Conservation (phyloP, 2,888 invertebrate species). For the Pterostichus madidus region DNA sequence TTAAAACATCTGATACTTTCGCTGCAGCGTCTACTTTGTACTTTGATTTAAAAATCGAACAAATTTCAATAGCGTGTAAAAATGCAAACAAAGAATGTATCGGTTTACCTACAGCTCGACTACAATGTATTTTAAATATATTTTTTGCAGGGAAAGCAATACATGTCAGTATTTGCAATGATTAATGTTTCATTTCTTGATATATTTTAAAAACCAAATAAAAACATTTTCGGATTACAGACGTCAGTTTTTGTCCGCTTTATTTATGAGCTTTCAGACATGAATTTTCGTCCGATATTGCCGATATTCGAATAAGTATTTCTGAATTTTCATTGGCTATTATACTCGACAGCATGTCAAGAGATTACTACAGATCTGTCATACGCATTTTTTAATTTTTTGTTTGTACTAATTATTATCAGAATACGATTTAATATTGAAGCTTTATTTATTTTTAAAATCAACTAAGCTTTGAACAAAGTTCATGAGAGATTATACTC, state of each 20-base stretch:
- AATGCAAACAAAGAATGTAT: slow-evolving; percentile 8
- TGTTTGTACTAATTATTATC: not conserved
- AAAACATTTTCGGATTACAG: slow-evolving; percentile 38
- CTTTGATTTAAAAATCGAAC: slow-evolving; percentile 26
- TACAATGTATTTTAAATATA: slow-evolving; percentile 23
- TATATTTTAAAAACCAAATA: slow-evolving; percentile 45
- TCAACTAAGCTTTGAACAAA: too few relatives aligned
- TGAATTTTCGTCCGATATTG: slow-evolving; percentile 35
- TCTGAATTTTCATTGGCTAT: slow-evolving; percentile 54
- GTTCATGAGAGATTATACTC: too few relatives aligned
- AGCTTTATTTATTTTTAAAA: too few relatives aligned
- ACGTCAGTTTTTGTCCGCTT: slow-evolving; percentile 33
- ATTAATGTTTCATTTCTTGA: slow-evolving; percentile 38
- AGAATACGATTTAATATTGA: not conserved
- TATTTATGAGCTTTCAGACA: slow-evolving; percentile 53
- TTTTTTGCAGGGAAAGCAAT: slow-evolving; percentile 25
- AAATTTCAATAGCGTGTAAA: slow-evolving; percentile 20
- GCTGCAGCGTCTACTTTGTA: not conserved
- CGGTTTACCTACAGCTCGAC: slow-evolving; percentile 6
- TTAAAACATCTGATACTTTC: too few relatives aligned
- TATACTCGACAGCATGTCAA: slow-evolving; percentile 46
- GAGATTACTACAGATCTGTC: slow-evolving; percentile 35
- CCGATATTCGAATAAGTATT: slow-evolving; percentile 38
- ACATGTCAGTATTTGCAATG: slow-evolving; percentile 28
- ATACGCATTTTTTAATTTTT: slow-evolving; percentile 2